Evolutionary conservation across 2,888 invertebrate species (phyloP).

Genomic region (Scrobipalpa atriplicella): DNA sequence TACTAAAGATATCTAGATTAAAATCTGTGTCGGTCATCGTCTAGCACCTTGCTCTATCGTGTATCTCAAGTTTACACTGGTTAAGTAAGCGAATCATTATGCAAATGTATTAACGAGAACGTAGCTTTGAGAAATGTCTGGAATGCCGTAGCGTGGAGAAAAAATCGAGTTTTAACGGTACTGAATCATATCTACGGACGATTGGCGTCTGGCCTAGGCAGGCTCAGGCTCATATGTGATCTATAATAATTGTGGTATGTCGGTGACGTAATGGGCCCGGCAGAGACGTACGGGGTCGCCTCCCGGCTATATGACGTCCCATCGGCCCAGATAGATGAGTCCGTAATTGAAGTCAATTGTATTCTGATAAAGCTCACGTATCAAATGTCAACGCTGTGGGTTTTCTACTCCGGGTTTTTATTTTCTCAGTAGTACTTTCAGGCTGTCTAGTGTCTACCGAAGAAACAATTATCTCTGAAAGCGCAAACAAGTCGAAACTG

Average conservation of each 20-base stretch:
- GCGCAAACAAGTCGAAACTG: neutral
- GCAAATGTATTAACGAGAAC: slow-evolving; percentile 47
- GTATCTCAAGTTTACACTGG: slow-evolving; percentile 30
- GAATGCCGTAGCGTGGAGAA: slow-evolving; percentile 57
- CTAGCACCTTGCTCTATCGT: slow-evolving; percentile 29
- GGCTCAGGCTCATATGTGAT: slow-evolving; percentile 67
- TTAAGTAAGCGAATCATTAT: slow-evolving; percentile 40
- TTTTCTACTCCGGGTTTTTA: neutral
- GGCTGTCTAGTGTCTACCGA: neutral
- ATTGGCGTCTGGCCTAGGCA: slow-evolving; percentile 71
- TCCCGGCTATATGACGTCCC: neutral
- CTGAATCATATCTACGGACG: slow-evolving; percentile 65
- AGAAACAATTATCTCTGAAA: neutral
- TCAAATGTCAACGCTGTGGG: neutral
- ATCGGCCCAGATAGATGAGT: slow-evolving; percentile 10
- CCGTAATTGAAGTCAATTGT: slow-evolving; percentile 16
- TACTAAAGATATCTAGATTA: slow-evolving; percentile 24
- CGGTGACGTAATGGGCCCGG: slow-evolving; percentile 75
- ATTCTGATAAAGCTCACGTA: neutral
- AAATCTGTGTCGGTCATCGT: slow-evolving; percentile 26
- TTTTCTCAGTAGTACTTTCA: neutral
- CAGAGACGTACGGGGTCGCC: slow-evolving; percentile 23
- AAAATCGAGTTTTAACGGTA: slow-evolving; percentile 74
- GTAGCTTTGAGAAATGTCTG: slow-evolving; percentile 46
- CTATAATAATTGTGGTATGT: slow-evolving; percentile 77